Evolutionary conservation across 1,140 invertebrate genomes (phyloP), one percentile per base, ranked within the genome.

Genomic region (Ceratosolen solmsi): DNA sequence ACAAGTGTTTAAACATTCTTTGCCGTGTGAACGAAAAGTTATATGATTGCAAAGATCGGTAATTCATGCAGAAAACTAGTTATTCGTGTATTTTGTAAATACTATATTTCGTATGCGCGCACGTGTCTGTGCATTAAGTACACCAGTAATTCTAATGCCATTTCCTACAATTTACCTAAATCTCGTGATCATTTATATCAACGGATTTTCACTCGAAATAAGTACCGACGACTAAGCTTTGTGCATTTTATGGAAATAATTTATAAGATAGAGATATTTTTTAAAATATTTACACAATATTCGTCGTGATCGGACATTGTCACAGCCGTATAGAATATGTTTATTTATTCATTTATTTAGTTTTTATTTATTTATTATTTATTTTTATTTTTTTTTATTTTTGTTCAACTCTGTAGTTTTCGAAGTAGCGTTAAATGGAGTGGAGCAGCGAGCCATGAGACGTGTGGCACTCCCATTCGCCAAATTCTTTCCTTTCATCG

Each of bases 401-500:
- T n/a, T n/a, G 17, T n/a, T 38, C 41, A 38, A 2, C 20, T 38
- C 13, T 2, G 63, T 68, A 68, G 63, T 68, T 68, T 68, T 68
- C 25, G 3, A 36, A 65, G 25, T 30, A 27, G 30, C 13, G 33
- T 63, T 63, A 33, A 63, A 36, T 2, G 30, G 30, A 65, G 27
- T 68, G 33, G 63, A 2, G 20, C 27, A 2, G 4, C 36, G 17
- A 65, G 33, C 15, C 33, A 13, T 65, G 17, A 36, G 8, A 17
- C 22, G 38, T 4, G 22, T 30, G 85, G 85, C 86, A 87, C 86
- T 89, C 85, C 87, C 87, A 86, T 87, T 89, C 85, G 85, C 87
- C 83, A 86, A 89, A 89, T 89, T 88, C 88, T 86, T 86, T 85
- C 83, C 88, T 88, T 87, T 87, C 87, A 86, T 87, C 87, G 85